Percentiles rank a stretch among this genome's conserved stretches.
phyloP scores from a whole-genome alignment of 2,113 vertebrate genomes.

The Gambusia holbrooki region DNA sequence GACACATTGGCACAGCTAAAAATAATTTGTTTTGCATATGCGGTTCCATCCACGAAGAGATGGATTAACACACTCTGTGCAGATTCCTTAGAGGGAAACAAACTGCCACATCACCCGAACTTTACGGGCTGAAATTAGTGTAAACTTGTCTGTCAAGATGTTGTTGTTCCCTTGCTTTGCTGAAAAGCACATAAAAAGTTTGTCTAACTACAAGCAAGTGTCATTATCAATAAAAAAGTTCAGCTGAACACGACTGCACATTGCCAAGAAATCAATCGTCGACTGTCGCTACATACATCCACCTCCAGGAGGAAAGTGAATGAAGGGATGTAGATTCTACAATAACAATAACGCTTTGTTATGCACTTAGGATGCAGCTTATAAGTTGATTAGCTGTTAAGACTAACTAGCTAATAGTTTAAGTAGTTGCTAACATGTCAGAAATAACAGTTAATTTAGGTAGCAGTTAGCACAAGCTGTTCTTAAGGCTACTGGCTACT shows the following conservation, averaged over 20 bases:
- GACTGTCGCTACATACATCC: too few relatives aligned
- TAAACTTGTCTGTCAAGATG: neutral
- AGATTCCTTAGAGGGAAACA: constrained; percentile 26
- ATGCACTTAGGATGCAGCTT: too few relatives aligned
- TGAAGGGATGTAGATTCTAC: too few relatives aligned
- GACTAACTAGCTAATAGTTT: too few relatives aligned
- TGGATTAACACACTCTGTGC: constrained; percentile 40
- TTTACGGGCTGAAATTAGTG: constrained; percentile 14
- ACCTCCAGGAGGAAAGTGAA: too few relatives aligned
- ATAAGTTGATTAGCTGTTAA: too few relatives aligned
- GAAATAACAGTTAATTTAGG: too few relatives aligned
- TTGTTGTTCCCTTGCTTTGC: neutral
- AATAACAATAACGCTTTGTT: too few relatives aligned
- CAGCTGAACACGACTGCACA: neutral
- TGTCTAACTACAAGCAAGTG: neutral
- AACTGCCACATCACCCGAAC: constrained; percentile 37
- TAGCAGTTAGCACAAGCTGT: too few relatives aligned
- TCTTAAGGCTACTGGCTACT: too few relatives aligned
- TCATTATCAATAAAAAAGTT: neutral
- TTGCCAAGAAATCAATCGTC: too few relatives aligned
- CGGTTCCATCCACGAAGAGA: constrained; percentile 11
- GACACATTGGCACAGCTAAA: constrained; percentile 38
- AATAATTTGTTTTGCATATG: constrained; percentile 59
- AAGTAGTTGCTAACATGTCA: too few relatives aligned
- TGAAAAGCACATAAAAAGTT: neutral